These are phyloP conservation scores for Carpatolechia fugitivella DNA, from an alignment of 2,888 invertebrate species.

Conservation along the genomic window DNA sequence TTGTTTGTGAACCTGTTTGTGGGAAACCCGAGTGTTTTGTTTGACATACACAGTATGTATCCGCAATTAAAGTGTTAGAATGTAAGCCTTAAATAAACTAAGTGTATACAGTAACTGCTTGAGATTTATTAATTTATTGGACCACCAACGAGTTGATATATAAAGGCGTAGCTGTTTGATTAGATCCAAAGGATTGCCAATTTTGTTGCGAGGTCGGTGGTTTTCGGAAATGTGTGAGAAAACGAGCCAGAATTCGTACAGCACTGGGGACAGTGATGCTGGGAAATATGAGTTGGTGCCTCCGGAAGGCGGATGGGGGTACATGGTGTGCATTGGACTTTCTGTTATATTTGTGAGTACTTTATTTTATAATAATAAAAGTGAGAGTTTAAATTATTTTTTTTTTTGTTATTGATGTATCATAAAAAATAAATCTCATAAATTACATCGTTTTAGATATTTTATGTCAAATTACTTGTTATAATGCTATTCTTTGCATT, in stretches of 20 bases:
- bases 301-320: constrained; percentile 87
- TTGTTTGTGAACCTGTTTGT: constrained; percentile 57
- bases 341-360: constrained; percentile 83
- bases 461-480: too few relatives aligned
- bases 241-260: constrained; percentile 35
- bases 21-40: constrained; percentile 63
- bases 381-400: too few relatives aligned
- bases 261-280: constrained; percentile 44
- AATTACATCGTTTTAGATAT: too few relatives aligned
- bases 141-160: constrained; percentile 42
- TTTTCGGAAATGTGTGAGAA: constrained; percentile 44
- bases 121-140: constrained; percentile 42
- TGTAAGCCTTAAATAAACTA: constrained; percentile 53
- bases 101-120: constrained; percentile 32
- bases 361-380: constrained; percentile 6
- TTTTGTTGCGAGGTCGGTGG: not conserved
- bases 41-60: constrained; percentile 43
- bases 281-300: constrained; percentile 69
- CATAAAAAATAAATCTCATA: too few relatives aligned
- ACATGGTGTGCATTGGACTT: constrained; percentile 82
- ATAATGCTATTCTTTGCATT: too few relatives aligned
- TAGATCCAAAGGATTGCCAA: not conserved
- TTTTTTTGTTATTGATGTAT: too few relatives aligned
- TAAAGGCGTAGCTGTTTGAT: constrained; percentile 19
- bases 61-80: constrained; percentile 53